Base-by-base conservation (phyloP, 2,888 invertebrate species). In the Drepanosiphum platanoidis region DNA sequence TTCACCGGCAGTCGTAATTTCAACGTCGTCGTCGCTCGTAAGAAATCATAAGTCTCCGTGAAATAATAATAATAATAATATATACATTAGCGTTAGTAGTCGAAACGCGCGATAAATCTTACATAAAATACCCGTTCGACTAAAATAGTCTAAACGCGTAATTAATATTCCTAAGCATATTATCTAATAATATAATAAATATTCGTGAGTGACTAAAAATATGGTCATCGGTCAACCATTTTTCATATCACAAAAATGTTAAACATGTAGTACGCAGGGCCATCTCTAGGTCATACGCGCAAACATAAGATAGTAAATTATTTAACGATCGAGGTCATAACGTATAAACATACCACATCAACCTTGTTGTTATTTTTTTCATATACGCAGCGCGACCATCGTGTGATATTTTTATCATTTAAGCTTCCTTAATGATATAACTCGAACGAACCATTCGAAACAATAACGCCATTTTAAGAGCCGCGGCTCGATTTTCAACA, bases 201-300 rank as follows among this genome's bases (percentile, higher is more conserved):
- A n/a, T n/a, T n/a, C 30, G 15, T 32, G 18, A n/a, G 18, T 2
- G 13, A 32, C 36, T 39, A 42, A 39, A 52, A 78, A 79, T 52
- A 34, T 27, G 34, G 27, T n/a, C 58, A 71, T 71, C 71, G 34
- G 27, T n/a, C 58, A 71, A 81, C 71, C 39, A 22, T 42, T 74
- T 82, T 64, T 61, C 64, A 34, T 4, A 46, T 22, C 27, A 42
- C 27, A 46, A 42, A 46, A 46, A 74, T 34, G 27, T 74, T 32
- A n/a, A 72, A 72, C 61, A 15, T 61, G 64, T 72, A 34, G 39
- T 64, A 74, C 52, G 64, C 74, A 74, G 74, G 82, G 82, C 74
- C 74, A 66, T 83, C 82, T 83, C 82, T 83, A 83, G 82, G 82
- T 66, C 82, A 64, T 11, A 30, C 22, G 18, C 34, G 30, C 22